phyloP scores from a whole-genome alignment of 1,140 invertebrate genomes.

The Caerostris darwini region DNA sequence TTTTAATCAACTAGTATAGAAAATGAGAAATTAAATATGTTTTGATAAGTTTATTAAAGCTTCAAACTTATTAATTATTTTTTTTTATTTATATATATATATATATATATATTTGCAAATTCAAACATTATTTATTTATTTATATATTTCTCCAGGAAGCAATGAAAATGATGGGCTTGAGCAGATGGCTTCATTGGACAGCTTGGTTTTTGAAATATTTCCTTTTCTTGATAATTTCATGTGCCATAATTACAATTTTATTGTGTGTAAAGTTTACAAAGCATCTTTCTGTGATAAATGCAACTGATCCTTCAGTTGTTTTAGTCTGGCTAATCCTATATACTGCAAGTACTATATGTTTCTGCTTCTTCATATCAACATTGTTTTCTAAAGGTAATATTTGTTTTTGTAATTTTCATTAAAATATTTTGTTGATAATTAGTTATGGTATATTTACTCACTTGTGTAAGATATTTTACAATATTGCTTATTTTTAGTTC shows the following conservation, averaged over 20 bases:
- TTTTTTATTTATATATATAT: too few relatives aligned
- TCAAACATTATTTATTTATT: too few relatives aligned
- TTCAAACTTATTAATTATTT: too few relatives aligned
- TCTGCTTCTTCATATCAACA: slow-evolving; percentile 84
- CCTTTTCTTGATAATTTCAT: slow-evolving; percentile 83
- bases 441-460: too few relatives aligned
- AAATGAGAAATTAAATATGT: too few relatives aligned
- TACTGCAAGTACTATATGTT: slow-evolving; percentile 83
- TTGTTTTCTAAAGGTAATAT: slow-evolving; percentile 86
- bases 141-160: slow-evolving; percentile 83
- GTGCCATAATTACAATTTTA: slow-evolving; percentile 86
- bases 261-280: slow-evolving; percentile 83
- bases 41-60: too few relatives aligned
- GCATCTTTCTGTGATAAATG: slow-evolving; percentile 84
- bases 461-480: too few relatives aligned
- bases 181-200: slow-evolving; percentile 85
- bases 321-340: slow-evolving; percentile 84
- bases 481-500: too few relatives aligned
- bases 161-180: slow-evolving; percentile 86
- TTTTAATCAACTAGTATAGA: too few relatives aligned
- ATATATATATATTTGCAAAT: too few relatives aligned
- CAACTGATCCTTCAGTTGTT: slow-evolving; percentile 83
- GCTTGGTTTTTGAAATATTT: slow-evolving; percentile 86
- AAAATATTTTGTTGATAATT: neutral
- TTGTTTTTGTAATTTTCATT: slow-evolving; percentile 81